Evolutionary conservation across 2,113 vertebrate genomes (phyloP), one percentile per base, ranked within the genome.

Genomic region (Limanda limanda): DNA sequence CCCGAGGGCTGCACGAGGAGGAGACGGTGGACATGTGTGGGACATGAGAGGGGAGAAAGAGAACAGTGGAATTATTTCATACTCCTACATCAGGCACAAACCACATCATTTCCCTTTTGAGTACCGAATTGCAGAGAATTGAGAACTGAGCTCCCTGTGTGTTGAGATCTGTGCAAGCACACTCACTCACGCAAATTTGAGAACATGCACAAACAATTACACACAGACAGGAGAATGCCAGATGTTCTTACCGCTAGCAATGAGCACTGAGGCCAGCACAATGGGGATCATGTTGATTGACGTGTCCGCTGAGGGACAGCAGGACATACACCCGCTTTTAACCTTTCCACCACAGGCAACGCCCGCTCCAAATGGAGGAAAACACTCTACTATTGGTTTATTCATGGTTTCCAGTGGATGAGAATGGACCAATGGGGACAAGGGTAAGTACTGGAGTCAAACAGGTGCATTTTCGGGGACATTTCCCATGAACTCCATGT

Each of bases 241-340:
- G 89, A 89, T 89, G 85, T 74, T 91, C 93, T 94, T 95, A 95
- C 95, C 93, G 75, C 90, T 65, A 89, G 94, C 94, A 55, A 95
- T 89, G 91, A 95, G 78, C 87, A 93, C 88, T 55, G 93, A 94
- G 85, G 92, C 93, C 90, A 95, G 83, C 88, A 95, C 84, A 55
- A 94, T 72, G 51, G 90, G 84, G 73, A 95, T 91, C 95, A 95
- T 94, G 88, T 88, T 93, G 92, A 91, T 91, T 85, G 71, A 87
- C 91, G 89, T 61, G 78, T 90, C 90, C 86, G 86, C 78, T 87
- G 76, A 80, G 82, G 73, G 81, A 84, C 85, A 69, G 60, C 76
- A 47, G 77, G 74, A 62, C 66, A 71, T 68, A 61, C 73, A 14
- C 42, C 54, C 51, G 60, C 82, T 89, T 94, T 93, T 94, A 93